Conservation (phyloP, 2,888 invertebrate genomes). For the Acleris holmiana region DNA sequence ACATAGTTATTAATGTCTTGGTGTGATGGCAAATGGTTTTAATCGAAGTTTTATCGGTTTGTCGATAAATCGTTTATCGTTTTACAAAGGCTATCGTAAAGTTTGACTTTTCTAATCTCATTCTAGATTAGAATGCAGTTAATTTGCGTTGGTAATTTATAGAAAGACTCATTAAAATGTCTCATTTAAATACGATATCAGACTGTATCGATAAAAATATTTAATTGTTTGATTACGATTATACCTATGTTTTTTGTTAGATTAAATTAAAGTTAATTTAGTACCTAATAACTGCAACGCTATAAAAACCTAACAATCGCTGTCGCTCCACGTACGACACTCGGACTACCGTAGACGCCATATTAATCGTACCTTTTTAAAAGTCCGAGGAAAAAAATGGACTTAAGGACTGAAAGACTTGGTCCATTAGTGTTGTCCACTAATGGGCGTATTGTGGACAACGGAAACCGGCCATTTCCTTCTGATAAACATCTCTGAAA, state of each 20-base stretch:
- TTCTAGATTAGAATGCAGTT: constrained; percentile 42
- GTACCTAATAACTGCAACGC: no score
- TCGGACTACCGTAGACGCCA: neutral
- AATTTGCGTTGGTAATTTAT: constrained; percentile 37
- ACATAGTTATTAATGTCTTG: neutral
- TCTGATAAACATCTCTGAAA: constrained; percentile 82
- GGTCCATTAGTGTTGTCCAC: constrained; percentile 78
- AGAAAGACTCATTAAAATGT: constrained; percentile 37
- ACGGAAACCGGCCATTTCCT: constrained; percentile 84
- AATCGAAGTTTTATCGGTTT: constrained; percentile 28
- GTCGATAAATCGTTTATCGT: constrained; percentile 45
- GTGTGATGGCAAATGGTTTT: constrained; percentile 13
- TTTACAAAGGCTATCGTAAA: constrained; percentile 59
- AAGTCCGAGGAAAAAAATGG: constrained; percentile 17
- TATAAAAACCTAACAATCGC: no score
- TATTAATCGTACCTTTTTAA: constrained; percentile 7
- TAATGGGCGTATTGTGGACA: constrained; percentile 79
- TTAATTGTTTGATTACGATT: no score
- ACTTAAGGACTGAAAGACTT: constrained; percentile 35
- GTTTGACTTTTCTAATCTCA: constrained; percentile 57
- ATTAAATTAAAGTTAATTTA: no score
- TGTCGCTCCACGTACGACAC: neutral
- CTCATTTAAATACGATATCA: constrained; percentile 26
- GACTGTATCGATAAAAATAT: neutral
- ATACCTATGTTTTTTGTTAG: no score